Evolutionary conservation across 2,113 vertebrate genomes (phyloP).

Genomic region (Ondatra zibethicus): DNA sequence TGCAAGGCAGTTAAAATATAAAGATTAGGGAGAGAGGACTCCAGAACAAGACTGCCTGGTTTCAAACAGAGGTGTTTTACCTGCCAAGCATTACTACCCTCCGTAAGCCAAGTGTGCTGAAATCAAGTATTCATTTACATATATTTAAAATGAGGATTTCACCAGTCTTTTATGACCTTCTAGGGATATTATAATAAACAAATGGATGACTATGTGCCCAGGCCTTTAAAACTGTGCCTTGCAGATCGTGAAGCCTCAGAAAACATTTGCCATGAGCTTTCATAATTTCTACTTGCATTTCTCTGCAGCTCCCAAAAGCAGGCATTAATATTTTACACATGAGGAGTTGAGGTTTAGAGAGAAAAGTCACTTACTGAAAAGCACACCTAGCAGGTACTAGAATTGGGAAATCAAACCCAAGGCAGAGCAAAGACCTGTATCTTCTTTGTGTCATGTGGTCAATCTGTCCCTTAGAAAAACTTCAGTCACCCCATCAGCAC

Average conservation of each 20-base stretch:
- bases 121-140: background rate
- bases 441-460: background rate
- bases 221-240: background rate
- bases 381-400: background rate
- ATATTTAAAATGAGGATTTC: background rate
- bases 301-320: background rate
- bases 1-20: background rate
- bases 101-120: background rate
- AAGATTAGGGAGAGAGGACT: background rate
- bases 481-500: background rate
- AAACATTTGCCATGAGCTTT: background rate
- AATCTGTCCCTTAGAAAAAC: background rate
- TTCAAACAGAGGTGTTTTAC: background rate
- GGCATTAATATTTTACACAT: background rate
- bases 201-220: background rate
- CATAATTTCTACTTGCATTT: constrained; percentile 24
- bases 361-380: background rate
- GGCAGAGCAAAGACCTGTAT: background rate
- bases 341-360: background rate
- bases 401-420: background rate
- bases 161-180: background rate
- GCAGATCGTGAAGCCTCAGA: background rate
- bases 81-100: background rate
- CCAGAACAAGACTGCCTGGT: background rate
- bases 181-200: background rate